Conservation (phyloP, 1,140 invertebrate genomes). For the Dendrolimus kikuchii region DNA sequence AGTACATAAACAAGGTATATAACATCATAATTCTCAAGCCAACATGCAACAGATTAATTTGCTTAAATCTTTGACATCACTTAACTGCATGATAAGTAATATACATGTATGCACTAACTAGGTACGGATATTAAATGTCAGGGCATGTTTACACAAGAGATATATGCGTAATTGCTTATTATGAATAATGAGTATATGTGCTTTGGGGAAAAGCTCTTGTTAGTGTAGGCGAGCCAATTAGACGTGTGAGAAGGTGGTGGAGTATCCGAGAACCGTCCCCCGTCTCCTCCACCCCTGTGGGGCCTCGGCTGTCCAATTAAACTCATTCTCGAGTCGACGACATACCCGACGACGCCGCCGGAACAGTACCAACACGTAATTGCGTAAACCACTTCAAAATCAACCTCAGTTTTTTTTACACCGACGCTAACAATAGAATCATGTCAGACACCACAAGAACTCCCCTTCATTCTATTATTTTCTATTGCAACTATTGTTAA, state of each 20-base stretch:
- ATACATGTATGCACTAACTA: no score
- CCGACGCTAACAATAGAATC: conserved; percentile 57
- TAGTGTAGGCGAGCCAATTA: conserved; percentile 63
- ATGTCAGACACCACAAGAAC: conserved; percentile 58
- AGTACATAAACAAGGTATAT: no score
- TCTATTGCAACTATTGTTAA: conserved; percentile 60
- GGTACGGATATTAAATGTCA: no score
- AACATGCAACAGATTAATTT: no score
- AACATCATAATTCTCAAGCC: no score
- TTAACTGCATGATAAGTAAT: no score
- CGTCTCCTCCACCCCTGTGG: conserved; percentile 14
- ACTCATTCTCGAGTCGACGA: conserved; percentile 36
- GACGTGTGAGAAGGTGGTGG: conserved; percentile 49
- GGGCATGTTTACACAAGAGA: no score
- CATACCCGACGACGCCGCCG: conserved; percentile 28
- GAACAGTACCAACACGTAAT: conserved; percentile 49
- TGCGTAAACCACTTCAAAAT: conserved; percentile 64
- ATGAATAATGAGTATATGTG: conserved; percentile 54
- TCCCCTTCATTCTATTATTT: conserved; percentile 42
- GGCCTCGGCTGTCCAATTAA: conserved; percentile 59
- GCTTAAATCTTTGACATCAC: no score
- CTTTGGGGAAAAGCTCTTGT: conserved; percentile 58
- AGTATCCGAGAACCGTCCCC: conserved; percentile 15
- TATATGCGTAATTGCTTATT: conserved; percentile 30
- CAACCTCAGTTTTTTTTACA: conserved; percentile 54